phyloP scores from a whole-genome alignment of 1,140 invertebrate genomes.

The Chironomus tepperi region DNA sequence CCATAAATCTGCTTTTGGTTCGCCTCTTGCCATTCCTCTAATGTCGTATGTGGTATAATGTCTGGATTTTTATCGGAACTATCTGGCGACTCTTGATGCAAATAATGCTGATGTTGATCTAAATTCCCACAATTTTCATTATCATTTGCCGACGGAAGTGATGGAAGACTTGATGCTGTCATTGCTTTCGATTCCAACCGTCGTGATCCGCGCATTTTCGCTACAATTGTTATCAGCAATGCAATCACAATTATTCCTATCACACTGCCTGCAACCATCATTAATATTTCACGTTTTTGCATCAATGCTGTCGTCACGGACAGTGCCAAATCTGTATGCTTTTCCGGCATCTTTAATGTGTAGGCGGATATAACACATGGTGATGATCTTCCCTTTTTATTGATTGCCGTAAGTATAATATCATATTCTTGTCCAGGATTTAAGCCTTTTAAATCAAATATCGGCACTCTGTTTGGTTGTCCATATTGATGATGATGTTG shows the following conservation, averaged over 20 bases:
- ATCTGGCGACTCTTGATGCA: conserved; percentile 36
- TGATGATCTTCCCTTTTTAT: conserved; percentile 54
- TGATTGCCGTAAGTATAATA: conserved; percentile 53
- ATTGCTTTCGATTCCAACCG: background rate
- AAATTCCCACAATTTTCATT: conserved; percentile 17
- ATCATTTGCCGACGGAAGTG: conserved; percentile 25
- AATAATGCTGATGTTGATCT: conserved; percentile 6
- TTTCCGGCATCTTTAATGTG: conserved; percentile 61
- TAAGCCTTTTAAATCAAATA: conserved; percentile 49
- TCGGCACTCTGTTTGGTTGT: conserved; percentile 36
- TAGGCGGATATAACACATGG: conserved; percentile 47
- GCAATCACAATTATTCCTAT: background rate
- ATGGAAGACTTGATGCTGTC: conserved; percentile 23
- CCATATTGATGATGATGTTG: conserved; percentile 32
- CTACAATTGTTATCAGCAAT: background rate
- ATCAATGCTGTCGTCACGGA: conserved; percentile 15
- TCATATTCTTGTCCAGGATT: conserved; percentile 54
- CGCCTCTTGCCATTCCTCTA: conserved; percentile 32
- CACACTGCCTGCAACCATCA: conserved; percentile 5
- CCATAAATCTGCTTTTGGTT: conserved; percentile 22
- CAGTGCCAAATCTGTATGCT: conserved; percentile 48
- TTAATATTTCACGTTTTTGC: conserved; percentile 31
- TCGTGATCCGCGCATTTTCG: conserved; percentile 15
- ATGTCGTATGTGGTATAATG: conserved; percentile 54
- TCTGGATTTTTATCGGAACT: conserved; percentile 62